Conservation (phyloP, 2,888 invertebrate species). For the Hypomecis punctinalis region DNA sequence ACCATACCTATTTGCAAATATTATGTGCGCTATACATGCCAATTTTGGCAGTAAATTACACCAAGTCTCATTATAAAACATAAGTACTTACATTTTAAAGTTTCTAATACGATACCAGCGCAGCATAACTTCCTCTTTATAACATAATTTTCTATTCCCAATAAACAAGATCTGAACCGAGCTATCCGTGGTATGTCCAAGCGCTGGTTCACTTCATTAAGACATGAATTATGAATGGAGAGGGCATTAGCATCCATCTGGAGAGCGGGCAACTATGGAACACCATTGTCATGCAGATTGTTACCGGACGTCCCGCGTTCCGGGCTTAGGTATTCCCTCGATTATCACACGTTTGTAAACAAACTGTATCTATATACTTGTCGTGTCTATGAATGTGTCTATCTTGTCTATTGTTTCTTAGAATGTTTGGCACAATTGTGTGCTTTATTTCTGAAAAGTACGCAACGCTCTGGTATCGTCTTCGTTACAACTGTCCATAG, state of each 20-base stretch:
- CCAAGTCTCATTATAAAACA: too few relatives aligned
- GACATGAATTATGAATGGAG: constrained; percentile 81
- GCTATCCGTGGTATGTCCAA: constrained; percentile 26
- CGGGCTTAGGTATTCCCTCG: constrained; percentile 56
- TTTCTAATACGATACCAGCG: not conserved
- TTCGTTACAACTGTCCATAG: too few relatives aligned
- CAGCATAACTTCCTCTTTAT: not conserved
- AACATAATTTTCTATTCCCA: not conserved
- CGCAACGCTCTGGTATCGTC: too few relatives aligned
- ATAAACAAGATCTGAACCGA: constrained; percentile 1
- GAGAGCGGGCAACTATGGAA: constrained; percentile 69
- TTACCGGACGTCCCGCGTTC: constrained; percentile 70
- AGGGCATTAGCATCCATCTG: constrained; percentile 79
- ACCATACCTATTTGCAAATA: too few relatives aligned
- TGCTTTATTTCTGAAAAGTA: not conserved
- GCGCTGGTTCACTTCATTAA: constrained; percentile 74
- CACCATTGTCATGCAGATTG: constrained; percentile 83
- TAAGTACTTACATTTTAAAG: too few relatives aligned
- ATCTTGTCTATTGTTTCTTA: not conserved
- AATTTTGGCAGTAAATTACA: too few relatives aligned
- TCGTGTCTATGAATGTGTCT: too few relatives aligned
- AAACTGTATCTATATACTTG: constrained; percentile 46
- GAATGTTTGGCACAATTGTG: not conserved
- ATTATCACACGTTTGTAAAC: constrained; percentile 69
- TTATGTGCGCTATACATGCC: too few relatives aligned